Conservation (phyloP, 2,113 vertebrate genomes). For the Pterocles burchelli region DNA sequence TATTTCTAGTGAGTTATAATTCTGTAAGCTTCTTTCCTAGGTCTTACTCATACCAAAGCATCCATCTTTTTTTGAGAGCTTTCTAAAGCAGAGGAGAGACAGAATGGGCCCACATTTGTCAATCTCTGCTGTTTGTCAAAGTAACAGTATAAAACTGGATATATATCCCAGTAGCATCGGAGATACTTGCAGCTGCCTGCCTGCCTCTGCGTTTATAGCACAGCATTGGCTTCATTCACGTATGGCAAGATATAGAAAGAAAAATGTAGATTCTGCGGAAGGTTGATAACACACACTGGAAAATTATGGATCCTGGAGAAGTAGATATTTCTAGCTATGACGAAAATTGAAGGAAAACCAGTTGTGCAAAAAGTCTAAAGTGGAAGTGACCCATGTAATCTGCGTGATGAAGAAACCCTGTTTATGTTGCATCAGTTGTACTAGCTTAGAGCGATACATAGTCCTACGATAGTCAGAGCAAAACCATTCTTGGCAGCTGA, state of each 20-base stretch:
- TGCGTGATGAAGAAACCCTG: neutral
- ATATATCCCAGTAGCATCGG: neutral
- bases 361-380: neutral
- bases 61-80: neutral
- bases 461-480: neutral
- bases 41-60: rapidly evolving
- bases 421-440: neutral
- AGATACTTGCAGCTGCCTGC: neutral
- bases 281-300: neutral
- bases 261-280: neutral
- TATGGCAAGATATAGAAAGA: neutral
- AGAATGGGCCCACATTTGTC: neutral
- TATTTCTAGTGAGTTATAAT: neutral
- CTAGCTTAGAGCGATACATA: neutral
- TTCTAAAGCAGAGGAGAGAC: neutral
- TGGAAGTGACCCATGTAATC: neutral
- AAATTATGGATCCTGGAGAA: neutral
- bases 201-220: neutral
- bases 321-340: neutral
- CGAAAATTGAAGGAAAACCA: neutral
- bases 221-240: neutral
- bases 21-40: neutral
- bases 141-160: neutral
- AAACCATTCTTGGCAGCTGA: neutral
- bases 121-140: neutral